Base-by-base conservation (phyloP, 2,888 invertebrate genomes). In the Heliothis peltigera region DNA sequence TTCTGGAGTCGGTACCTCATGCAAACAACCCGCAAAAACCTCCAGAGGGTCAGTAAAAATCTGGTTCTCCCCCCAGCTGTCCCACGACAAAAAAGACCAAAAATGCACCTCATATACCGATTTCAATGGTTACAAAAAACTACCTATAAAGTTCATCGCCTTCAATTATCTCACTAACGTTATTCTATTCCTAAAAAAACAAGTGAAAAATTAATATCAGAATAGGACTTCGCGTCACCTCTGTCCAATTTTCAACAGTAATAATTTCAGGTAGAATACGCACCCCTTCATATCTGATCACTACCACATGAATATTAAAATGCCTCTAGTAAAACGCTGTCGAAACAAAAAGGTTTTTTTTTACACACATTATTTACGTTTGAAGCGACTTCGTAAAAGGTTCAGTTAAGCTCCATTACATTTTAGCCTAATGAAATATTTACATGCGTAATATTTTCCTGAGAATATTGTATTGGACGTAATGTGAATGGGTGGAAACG, bases 391-490 rank as follows among this genome's bases (percentile, higher is more conserved):
- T 56, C 65, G 58, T 81, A 69, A 81, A 78, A 73, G 81, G 73
- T 76, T 65, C 63, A 48, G 70, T 62, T 69, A 70, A 73, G 67
- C 76, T 75, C 74, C 67, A 78, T 80, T 78, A 81, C 66, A 62
- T 75, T 75, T 67, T 35, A 52, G 25, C 61, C 48, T 77, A 78
- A 82, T 82, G 70, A 75, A 81, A 81, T 80, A 82, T 81, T 78
- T 70, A 82, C 67, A 62, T 54, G 44, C 12, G 35, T 74, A 61
- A 64, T 76, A 74, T 80, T 77, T 67, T 61, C 55, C 59, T 59
- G 46, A 55, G 56, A 70, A 76, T 59, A 63, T 54, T 49, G 55
- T 76, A 70, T 70, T 66, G 54, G 43, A 10, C 1, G 44, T 32
- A 61, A 56, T 21, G 52, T 58, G 52, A 76, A 64, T 56, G 58